Base-by-base conservation (phyloP, 2,888 invertebrate genomes). In the Amiota communis region DNA sequence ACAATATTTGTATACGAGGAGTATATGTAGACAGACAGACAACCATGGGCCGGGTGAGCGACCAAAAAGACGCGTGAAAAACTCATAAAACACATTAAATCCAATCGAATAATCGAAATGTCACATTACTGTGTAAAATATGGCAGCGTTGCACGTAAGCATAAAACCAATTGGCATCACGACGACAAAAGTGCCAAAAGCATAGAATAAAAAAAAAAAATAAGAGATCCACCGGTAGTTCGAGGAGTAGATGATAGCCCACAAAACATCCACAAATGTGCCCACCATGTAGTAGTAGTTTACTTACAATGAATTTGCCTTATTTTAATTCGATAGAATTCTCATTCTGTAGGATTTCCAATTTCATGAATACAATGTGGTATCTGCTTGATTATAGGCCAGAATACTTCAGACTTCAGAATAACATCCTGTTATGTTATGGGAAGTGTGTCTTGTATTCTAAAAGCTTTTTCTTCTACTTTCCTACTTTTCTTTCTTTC, bases 61-160 rank as follows among this genome's bases (percentile, higher is more conserved):
- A 59, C 17, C 59, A 59, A 59, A 53, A 59, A 36, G 36, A 59
- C 20, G 80, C 85, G 84, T 85, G 84, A 81, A 84, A 84, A 85
- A 82, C 82, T 82, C 82, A 88, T 87, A 89, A 89, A 88, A 88
- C 85, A 87, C 89, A 89, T 89, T 89, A 89, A 88, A 88, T 89
- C 89, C 89, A 89, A 89, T 88, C 87, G 89, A 89, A 89, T 89
- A 89, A 89, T 89, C 89, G 89, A 89, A 89, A 89, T 89, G 89
- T 89, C 89, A 89, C 89, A 89, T 89, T 89, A 89, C 87, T 88
- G 87, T 87, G 88, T 89, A 88, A 89, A 89, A 89, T 89, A 89
- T 89, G 85, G 84, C 85, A 80, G 77, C 79, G 76, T 75, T 74
- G 78, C 79, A 77, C 72, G 79, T 76, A 81, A 71, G 65, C 51